A percentile compares a stretch with the other conserved stretches of the same genome.
phyloP scores from a whole-genome alignment of 1,140 invertebrate genomes.

The Aradophagus sp. region DNA sequence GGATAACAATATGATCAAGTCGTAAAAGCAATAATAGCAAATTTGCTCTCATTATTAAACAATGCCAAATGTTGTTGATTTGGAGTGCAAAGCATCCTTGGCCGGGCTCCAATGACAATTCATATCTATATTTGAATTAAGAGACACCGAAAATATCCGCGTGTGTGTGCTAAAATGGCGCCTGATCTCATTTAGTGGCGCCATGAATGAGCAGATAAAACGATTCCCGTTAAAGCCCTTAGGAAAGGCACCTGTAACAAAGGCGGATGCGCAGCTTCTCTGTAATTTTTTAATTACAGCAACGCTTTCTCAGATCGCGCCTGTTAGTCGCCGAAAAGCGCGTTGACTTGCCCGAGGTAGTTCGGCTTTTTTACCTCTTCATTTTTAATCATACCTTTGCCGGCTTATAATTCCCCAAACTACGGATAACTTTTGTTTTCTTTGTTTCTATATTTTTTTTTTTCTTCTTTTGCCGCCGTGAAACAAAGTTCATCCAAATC shows the following conservation, averaged over 20 bases:
- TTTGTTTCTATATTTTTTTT: too few species aligned
- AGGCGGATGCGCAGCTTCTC: constrained; percentile 44
- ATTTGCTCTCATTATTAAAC: constrained; percentile 61
- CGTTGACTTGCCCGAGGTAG: constrained; percentile 61
- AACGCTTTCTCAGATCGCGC: constrained; percentile 59
- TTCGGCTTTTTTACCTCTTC: constrained; percentile 53
- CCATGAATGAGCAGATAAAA: constrained; percentile 57
- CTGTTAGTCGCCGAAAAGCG: constrained; percentile 41
- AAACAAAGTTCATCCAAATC: constrained; percentile 32
- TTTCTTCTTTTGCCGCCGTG: constrained; percentile 5
- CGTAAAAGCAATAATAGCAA: constrained; percentile 57
- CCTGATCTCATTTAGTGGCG: constrained; percentile 57
- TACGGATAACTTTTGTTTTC: constrained; percentile 10
- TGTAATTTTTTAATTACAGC: constrained; percentile 71
- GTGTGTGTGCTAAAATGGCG: constrained; percentile 35
- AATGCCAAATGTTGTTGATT: constrained; percentile 56
- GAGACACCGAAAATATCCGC: constrained; percentile 19
- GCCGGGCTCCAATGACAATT: constrained; percentile 42
- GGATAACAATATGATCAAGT: constrained; percentile 53
- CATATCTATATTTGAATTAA: constrained; percentile 51
- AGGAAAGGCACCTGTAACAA: constrained; percentile 52
- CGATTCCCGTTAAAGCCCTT: constrained; percentile 47
- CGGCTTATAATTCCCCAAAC: constrained; percentile 24
- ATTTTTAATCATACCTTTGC: constrained; percentile 69
- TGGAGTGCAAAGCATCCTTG: constrained; percentile 43